phyloP scores from a whole-genome alignment of 2,888 invertebrate species.

The Trilocha varians region DNA sequence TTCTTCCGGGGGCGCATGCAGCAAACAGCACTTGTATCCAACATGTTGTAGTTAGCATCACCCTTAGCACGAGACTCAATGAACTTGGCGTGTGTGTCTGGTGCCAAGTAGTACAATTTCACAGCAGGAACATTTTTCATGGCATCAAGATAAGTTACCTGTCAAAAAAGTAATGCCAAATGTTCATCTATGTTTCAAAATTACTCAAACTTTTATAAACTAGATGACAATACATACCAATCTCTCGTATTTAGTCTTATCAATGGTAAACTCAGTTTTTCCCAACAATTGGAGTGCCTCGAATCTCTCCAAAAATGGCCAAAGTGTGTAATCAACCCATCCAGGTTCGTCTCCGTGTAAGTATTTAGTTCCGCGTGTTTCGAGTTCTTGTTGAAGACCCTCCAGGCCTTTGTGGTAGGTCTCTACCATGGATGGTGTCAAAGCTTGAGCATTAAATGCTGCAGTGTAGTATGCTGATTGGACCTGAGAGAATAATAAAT shows the following conservation, averaged over 20 bases:
- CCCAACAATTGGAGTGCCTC: slow-evolving; percentile 72
- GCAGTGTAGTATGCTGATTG: slow-evolving; percentile 71
- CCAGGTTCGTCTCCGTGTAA: slow-evolving; percentile 81
- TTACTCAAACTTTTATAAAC: background rate
- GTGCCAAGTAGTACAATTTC: slow-evolving; percentile 75
- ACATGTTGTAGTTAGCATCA: slow-evolving; percentile 79
- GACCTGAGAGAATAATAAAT: slow-evolving; percentile 51
- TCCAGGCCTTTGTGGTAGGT: slow-evolving; percentile 74
- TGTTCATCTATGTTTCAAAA: background rate
- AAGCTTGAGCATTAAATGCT: slow-evolving; percentile 46
- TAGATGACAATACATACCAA: slow-evolving; percentile 66
- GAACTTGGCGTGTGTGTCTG: slow-evolving; percentile 82
- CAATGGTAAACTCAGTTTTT: slow-evolving; percentile 76
- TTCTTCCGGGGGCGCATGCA: slow-evolving; percentile 67
- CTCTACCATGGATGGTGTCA: slow-evolving; percentile 54
- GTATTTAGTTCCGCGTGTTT: slow-evolving; percentile 74
- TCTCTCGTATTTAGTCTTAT: slow-evolving; percentile 75
- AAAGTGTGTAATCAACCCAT: slow-evolving; percentile 86
- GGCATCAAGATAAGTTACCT: slow-evolving; percentile 75
- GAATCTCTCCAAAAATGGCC: slow-evolving; percentile 86
- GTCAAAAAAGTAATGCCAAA: slow-evolving; percentile 9
- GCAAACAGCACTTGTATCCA: slow-evolving; percentile 58
- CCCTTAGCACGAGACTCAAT: slow-evolving; percentile 77
- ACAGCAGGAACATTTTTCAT: slow-evolving; percentile 83
- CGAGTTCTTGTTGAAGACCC: slow-evolving; percentile 77